A percentile compares a stretch with the other conserved stretches of the same genome.
phyloP scores from a whole-genome alignment of 2,113 vertebrate genomes.

The Chaetura pelagica region DNA sequence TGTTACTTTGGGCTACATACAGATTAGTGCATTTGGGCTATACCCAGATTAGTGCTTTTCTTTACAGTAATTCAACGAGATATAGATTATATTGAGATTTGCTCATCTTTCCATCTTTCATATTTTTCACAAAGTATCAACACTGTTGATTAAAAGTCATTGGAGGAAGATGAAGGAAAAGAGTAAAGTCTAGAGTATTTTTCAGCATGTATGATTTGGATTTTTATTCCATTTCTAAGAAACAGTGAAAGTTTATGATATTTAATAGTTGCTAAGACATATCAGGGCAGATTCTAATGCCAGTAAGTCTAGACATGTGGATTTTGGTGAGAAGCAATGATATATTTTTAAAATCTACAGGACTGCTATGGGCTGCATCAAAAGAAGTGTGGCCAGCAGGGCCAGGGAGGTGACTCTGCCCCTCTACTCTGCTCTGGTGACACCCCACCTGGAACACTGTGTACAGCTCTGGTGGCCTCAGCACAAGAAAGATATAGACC shows the following conservation, averaged over 20 bases:
- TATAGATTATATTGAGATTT: neutral
- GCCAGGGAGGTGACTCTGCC: too few species aligned
- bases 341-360: neutral
- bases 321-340: neutral
- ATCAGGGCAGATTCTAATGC: neutral
- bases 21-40: neutral
- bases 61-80: neutral
- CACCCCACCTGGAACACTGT: too few species aligned
- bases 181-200: neutral
- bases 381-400: too few species aligned
- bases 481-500: too few species aligned
- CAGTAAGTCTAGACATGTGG: neutral
- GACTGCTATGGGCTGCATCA: neutral
- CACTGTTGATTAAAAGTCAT: neutral
- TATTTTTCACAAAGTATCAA: neutral
- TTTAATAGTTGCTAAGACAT: neutral
- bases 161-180: neutral
- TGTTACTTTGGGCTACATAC: neutral
- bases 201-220: neutral
- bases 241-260: neutral
- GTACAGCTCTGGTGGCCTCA: too few species aligned
- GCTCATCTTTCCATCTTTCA: neutral
- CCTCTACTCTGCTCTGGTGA: too few species aligned
- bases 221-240: neutral
- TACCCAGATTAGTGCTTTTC: neutral